Evolutionary conservation across 64 coral and sea anemone species (phyloP).

Genomic region (Porites australiensis): DNA sequence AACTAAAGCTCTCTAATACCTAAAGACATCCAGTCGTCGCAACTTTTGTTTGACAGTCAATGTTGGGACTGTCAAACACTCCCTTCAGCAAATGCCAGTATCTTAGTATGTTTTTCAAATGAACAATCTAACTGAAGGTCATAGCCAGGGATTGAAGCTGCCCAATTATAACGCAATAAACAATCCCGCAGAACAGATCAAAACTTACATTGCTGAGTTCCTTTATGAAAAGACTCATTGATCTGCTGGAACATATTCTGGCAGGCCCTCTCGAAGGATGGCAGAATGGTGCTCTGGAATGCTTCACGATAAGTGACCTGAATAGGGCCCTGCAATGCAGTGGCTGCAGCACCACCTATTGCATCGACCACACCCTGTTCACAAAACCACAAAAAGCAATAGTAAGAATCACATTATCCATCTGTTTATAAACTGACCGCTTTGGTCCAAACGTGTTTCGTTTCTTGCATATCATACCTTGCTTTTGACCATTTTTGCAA

Average conservation of each 20-base stretch:
- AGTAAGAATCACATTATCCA: too few relatives aligned
- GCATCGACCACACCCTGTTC: conserved; percentile 81
- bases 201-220: conserved; percentile 98
- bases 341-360: conserved; percentile 83
- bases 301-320: conserved; percentile 77
- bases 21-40: too few relatives aligned
- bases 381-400: background rate
- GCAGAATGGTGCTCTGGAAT: conserved; percentile 83
- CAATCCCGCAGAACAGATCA: conserved; percentile 36
- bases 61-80: too few relatives aligned
- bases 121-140: too few relatives aligned
- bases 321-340: conserved; percentile 88
- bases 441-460: too few relatives aligned
- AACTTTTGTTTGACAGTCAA: too few relatives aligned
- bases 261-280: conserved; percentile 92
- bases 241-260: conserved; percentile 93
- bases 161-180: too few relatives aligned
- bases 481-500: conserved; percentile 89
- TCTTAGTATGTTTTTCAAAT: too few relatives aligned
- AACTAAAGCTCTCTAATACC: too few relatives aligned
- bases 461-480: conserved; percentile 64
- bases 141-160: too few relatives aligned
- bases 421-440: too few relatives aligned
- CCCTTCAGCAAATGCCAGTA: too few relatives aligned
- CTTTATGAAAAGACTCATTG: conserved; percentile 89